Evolutionary conservation across 2,797 vertebrate species (phyloP), one percentile per base, ranked within the genome.

Genomic region (Vultur gryphus): DNA sequence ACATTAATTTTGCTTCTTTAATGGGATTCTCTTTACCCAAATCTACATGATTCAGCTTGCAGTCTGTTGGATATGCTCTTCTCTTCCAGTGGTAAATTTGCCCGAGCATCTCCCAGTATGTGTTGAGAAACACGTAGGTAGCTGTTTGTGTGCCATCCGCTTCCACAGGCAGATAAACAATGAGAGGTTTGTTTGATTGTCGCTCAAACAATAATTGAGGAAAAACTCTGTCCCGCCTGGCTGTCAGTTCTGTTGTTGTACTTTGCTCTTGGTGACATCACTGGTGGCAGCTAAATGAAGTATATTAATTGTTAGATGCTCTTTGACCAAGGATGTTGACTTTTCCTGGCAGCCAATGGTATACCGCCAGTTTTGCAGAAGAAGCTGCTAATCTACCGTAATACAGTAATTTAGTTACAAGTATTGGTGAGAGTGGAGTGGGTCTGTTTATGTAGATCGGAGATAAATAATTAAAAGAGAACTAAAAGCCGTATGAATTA

Each of bases 231-330:
- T 64, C 89, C 92, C 2, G 77, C 91, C 85, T 51, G 71, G 25
- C 92, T 83, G 43, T 96, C 94, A 59, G n/a, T 86, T 91, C 92
- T 93, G 89, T 96, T 96, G 87, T 93, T 95, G 92, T 62, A 94
- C 91, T 96, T 92, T 48, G 88, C 43, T 71, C 94, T 43, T 26
- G 49, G 87, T 76, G 88, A 87, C 92, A 78, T 93, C 91, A 93
- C 43, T 87, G 66, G 57, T 90, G 75, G 73, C 62, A 93, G 87
- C 85, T 93, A 77, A 89, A 93, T 81, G 78, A 52, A 92, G 54
- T 90, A 62, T 82, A 18, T 65, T 82, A 89, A 72, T 84, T 84
- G 82, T 85, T 71, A 61, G 75, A 19, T 90, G 58, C 83, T 90
- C 80, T 96, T 97, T 95, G 91, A 77, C 91, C 48, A 23, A 88